Conservation (phyloP, 2,888 invertebrate genomes). For the Parnassius glacialis region DNA sequence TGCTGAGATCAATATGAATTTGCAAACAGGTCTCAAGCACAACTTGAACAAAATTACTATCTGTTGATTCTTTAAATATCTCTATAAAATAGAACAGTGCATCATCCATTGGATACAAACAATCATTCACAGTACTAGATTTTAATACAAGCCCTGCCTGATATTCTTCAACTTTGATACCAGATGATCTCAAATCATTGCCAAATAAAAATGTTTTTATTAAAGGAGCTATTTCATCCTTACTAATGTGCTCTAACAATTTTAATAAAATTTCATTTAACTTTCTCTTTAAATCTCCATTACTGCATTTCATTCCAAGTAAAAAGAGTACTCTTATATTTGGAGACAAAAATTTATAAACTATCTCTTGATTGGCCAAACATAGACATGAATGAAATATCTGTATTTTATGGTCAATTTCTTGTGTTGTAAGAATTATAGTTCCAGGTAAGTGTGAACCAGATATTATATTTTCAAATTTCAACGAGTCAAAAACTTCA, state of each 20-base stretch:
- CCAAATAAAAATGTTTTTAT: conserved; percentile 54
- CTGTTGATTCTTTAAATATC: conserved; percentile 48
- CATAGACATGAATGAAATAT: conserved; percentile 59
- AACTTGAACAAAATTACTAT: conserved; percentile 42
- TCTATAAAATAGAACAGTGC: conserved; percentile 53
- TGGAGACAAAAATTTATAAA: conserved; percentile 53
- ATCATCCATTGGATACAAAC: conserved; percentile 43
- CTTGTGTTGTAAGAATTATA: conserved; percentile 56
- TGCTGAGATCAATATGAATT: conserved; percentile 50
- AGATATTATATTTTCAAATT: conserved; percentile 42
- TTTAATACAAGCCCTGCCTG: conserved; percentile 64
- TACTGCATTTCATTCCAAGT: conserved; percentile 58
- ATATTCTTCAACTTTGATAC: conserved; percentile 54
- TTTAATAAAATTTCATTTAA: conserved; percentile 59
- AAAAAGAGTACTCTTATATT: conserved; percentile 68
- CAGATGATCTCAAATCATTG: conserved; percentile 26
- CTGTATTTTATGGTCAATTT: conserved; percentile 60
- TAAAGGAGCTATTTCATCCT: conserved; percentile 38
- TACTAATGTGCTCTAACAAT: conserved; percentile 48
- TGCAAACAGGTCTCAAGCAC: conserved; percentile 56
- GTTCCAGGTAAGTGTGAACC: conserved; percentile 55
- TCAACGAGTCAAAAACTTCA: conserved; percentile 52
- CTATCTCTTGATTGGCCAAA: conserved; percentile 52
- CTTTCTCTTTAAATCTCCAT: conserved; percentile 53
- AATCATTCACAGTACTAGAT: conserved; percentile 33